Base-by-base conservation (phyloP, 2,888 invertebrate genomes). In the Resseliella maxima region DNA sequence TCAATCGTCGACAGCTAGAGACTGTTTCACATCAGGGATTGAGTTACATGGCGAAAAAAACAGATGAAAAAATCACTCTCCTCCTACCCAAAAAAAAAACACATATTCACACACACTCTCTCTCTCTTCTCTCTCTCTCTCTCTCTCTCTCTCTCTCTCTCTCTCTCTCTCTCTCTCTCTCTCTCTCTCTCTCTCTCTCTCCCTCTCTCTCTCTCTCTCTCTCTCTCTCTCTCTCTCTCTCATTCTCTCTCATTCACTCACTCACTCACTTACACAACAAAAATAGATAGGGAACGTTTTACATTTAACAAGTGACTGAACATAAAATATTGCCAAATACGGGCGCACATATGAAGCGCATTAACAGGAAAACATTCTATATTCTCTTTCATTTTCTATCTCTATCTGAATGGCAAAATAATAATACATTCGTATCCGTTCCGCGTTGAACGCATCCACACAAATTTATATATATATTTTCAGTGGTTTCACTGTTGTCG, bases 301-400 rank as follows among this genome's bases (percentile, higher is more conserved):
- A 72, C 72, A 72, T 59, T 59, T 59, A 72, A 31, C 72, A 72
- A 72, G 72, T 31, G 72, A 59, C 59, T 59, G 59, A 59, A 59
- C 59, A 59, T 59, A 59, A 59, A 59, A 59, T 59, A 59, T 59
- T 59, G 59, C 59, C 27, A 27, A 59, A 59, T n/a, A 59, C 59
- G 59, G 59, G 27, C n/a, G 12, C 59, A 59, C 59, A 59, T 59
- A 59, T 59, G 59, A 59, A 59, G 59, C 27, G 59, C 15, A 59
- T 72, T n/a, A 31, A 31, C 31, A 27, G 72, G 31, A 31, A 72
- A 31, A 31, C 31, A 31, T 72, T 72, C 31, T n/a, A n/a, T 50
- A 50, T 50, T 50, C 18, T 50, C 5, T 41, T 41, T 41, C 24
- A 24, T 59, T 59, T 59, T 59, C 18, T 2, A 2, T 50, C 31